Percentiles rank a stretch among this genome's conserved stretches.
Evolutionary conservation across 2,113 vertebrate species (phyloP).

Genomic region (Notiomystis cincta): DNA sequence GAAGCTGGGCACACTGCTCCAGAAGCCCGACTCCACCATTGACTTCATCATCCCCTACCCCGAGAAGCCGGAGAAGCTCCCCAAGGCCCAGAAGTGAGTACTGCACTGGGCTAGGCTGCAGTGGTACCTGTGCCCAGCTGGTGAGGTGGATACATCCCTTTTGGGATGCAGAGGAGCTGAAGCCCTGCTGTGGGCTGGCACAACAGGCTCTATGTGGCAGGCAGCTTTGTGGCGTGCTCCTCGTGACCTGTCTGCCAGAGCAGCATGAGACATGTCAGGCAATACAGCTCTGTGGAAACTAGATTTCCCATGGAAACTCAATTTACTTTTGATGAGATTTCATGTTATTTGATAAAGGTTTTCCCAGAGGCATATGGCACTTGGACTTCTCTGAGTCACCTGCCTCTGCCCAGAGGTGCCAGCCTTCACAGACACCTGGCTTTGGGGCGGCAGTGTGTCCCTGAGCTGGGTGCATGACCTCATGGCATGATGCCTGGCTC

Average conservation of each 20-base stretch:
- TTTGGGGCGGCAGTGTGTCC: accelerated
- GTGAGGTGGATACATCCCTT: neutral
- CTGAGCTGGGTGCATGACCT: neutral
- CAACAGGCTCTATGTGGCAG: accelerated
- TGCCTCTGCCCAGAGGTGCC: neutral
- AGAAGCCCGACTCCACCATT: conserved; percentile 88
- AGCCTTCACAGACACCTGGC: neutral
- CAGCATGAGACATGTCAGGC: neutral
- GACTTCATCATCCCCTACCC: conserved; percentile 89
- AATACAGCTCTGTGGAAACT: neutral
- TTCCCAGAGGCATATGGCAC: neutral
- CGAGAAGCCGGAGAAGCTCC: conserved; percentile 86
- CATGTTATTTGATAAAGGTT: neutral
- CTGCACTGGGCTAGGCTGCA: accelerated
- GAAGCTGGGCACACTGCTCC: conserved; percentile 90
- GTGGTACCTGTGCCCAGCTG: accelerated
- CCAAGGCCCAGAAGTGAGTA: conserved; percentile 90
- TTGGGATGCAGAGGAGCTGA: neutral
- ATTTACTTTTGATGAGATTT: conserved; percentile 36
- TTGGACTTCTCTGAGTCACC: neutral
- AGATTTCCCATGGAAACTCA: conserved; percentile 8
- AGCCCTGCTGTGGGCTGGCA: neutral
- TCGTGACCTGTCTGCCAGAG: accelerated
- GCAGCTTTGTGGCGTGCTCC: neutral
- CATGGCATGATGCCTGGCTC: accelerated